Evolutionary conservation across 2,888 invertebrate species (phyloP).

Genomic region (Tromatobia lineatoria): DNA sequence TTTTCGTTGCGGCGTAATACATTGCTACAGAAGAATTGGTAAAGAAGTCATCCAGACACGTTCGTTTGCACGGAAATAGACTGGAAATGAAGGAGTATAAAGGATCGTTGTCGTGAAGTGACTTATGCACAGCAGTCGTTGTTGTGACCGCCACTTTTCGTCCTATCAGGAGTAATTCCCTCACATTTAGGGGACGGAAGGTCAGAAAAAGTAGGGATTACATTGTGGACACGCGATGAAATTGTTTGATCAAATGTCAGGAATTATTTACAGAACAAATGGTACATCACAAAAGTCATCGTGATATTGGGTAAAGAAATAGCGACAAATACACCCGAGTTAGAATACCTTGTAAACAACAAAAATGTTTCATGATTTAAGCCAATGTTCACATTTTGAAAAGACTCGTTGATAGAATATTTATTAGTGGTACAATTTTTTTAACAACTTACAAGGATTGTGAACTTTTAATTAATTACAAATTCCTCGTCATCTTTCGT

Average conservation of each 20-base stretch:
- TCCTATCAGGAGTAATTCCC: conserved; percentile 12
- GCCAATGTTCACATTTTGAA: too few species aligned
- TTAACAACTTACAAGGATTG: too few species aligned
- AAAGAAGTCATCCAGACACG: conserved; percentile 37
- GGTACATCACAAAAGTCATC: too few species aligned
- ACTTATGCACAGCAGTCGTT: conserved; percentile 25
- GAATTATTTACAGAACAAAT: too few species aligned
- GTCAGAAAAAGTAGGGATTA: not conserved
- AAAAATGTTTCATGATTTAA: too few species aligned
- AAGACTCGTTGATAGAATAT: too few species aligned
- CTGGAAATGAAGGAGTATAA: conserved; percentile 59
- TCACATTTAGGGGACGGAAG: conserved; percentile 5
- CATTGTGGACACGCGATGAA: not conserved
- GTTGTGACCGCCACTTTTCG: conserved; percentile 11
- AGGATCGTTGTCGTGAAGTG: conserved; percentile 26
- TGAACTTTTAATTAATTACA: too few species aligned
- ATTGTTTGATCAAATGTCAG: not conserved
- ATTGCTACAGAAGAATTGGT: not conserved
- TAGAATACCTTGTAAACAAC: too few species aligned
- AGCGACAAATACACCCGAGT: too few species aligned
- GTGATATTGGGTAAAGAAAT: too few species aligned
- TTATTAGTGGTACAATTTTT: too few species aligned
- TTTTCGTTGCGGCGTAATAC: not conserved
- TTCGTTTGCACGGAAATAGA: conserved; percentile 54
- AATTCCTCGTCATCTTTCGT: too few species aligned